Conservation (phyloP, 2,888 invertebrate species). For the Charanyca ferruginea region DNA sequence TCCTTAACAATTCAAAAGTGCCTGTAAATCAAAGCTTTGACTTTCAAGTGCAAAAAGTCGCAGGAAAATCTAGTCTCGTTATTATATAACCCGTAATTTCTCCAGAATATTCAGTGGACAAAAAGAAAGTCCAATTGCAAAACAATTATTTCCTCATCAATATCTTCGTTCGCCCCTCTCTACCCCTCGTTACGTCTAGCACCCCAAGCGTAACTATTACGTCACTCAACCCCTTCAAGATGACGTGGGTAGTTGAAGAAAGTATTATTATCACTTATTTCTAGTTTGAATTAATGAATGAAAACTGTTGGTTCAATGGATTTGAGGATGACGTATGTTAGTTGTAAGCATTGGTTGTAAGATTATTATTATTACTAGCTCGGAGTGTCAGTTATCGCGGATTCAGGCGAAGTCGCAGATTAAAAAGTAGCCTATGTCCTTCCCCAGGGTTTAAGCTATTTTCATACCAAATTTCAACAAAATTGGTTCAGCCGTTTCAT, state of each 20-base stretch:
- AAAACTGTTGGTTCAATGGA: neutral
- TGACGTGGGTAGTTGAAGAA: slow-evolving; percentile 18
- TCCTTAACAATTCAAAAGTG: too few relatives aligned
- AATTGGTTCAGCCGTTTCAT: too few relatives aligned
- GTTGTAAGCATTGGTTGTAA: too few relatives aligned
- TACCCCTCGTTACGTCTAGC: neutral
- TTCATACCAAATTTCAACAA: too few relatives aligned
- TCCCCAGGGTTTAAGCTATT: too few relatives aligned
- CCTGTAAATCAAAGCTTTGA: too few relatives aligned
- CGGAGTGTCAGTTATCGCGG: too few relatives aligned
- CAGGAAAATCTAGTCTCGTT: neutral
- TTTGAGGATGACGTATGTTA: neutral
- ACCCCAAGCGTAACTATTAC: slow-evolving; percentile 21
- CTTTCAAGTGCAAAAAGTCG: too few relatives aligned
- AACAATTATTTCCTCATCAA: slow-evolving; percentile 21
- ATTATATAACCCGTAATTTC: neutral
- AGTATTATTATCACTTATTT: neutral
- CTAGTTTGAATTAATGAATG: slow-evolving; percentile 1
- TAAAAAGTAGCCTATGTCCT: too few relatives aligned
- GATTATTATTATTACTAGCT: too few relatives aligned
- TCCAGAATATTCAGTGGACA: neutral
- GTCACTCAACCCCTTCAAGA: slow-evolving; percentile 37
- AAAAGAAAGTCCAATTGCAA: neutral
- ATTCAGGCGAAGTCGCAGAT: too few relatives aligned
- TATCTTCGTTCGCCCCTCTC: neutral